Base-by-base conservation (phyloP, 2,888 invertebrate genomes). In the Orthosia gracilis region DNA sequence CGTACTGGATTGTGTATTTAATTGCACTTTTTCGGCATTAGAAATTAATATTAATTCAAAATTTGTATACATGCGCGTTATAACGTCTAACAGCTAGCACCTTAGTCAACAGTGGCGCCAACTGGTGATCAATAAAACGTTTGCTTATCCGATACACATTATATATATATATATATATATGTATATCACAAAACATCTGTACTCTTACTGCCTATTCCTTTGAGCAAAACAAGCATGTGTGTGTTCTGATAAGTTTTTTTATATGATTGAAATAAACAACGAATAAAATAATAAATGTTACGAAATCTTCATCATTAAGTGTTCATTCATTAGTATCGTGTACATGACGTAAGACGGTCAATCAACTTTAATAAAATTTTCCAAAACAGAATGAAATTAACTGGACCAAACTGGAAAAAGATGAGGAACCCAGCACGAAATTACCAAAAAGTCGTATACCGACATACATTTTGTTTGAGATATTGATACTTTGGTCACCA, bases 221-320 rank as follows among this genome's bases (percentile, higher is more conserved):
- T 31, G 0, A 7, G 7, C 7, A 31, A 31, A 7, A 31, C 18
- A 50, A 15, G 50, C 50, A 5, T 18, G 50, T 50, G 50, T 50
- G 50, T 50, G 18, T 50, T 50, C 23, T 55, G 55, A 55, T 55
- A 55, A 55, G 23, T 55, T 55, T 55, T n/a, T 54, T 55, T 23
- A 55, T 13, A 15, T 7, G 4, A 9, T 31, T 57, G 11, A 31
- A 26, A 26, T 11, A 18, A 31, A 26, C 11, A 31, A 17, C 17
- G 17, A 4, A 31, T 57, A 7, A 57, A 55, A 55, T 23, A 57
- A 26, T 23, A 23, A 0, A 55, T 15, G 7, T 31, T n/a, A 2
- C n/a, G 58, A 58, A 31, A n/a, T 59, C 1, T 40, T 59, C n/a
- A 40, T 40, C n/a, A 59, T 18, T 23, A 69, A 11, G 21, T 31